phyloP scores from a whole-genome alignment of 2,888 invertebrate genomes.

The Callyntrura guangdongensis region DNA sequence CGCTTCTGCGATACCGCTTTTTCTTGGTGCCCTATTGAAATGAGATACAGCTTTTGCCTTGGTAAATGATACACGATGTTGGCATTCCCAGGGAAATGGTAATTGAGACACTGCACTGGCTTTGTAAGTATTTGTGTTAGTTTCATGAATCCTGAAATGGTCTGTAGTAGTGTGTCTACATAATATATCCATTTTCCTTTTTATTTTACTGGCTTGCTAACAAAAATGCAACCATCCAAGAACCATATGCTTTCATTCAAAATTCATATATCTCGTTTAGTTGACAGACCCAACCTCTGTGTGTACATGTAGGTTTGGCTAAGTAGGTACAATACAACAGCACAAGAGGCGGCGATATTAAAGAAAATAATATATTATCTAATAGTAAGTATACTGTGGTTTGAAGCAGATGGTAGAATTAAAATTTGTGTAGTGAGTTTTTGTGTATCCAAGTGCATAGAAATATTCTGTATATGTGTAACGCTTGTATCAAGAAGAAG shows the following conservation, averaged over 20 bases:
- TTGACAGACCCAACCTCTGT: background rate
- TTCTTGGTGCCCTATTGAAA: constrained; percentile 31
- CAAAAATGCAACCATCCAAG: constrained; percentile 26
- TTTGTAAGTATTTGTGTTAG: constrained; percentile 18
- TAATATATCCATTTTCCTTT: constrained; percentile 50
- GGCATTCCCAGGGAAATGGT: constrained; percentile 59
- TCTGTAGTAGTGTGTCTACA: constrained; percentile 31
- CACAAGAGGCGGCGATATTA: background rate
- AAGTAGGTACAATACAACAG: background rate
- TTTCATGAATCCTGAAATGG: constrained; percentile 70
- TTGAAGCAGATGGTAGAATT: constrained; percentile 2
- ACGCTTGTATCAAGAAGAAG: background rate
- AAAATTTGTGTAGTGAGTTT: background rate
- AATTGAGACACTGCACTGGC: constrained; percentile 61
- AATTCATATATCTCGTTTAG: constrained; percentile 65
- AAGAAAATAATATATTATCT: background rate
- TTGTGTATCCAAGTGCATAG: background rate
- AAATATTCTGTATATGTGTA: background rate
- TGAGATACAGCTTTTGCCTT: constrained; percentile 67
- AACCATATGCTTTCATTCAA: constrained; percentile 69
- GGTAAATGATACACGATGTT: constrained; percentile 56
- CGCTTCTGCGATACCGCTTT: background rate
- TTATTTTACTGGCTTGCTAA: constrained; percentile 4
- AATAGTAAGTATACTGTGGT: constrained; percentile 1
- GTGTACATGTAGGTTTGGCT: background rate